Conservation (phyloP, 2,797 vertebrate genomes). For the Leuciscus waleckii region DNA sequence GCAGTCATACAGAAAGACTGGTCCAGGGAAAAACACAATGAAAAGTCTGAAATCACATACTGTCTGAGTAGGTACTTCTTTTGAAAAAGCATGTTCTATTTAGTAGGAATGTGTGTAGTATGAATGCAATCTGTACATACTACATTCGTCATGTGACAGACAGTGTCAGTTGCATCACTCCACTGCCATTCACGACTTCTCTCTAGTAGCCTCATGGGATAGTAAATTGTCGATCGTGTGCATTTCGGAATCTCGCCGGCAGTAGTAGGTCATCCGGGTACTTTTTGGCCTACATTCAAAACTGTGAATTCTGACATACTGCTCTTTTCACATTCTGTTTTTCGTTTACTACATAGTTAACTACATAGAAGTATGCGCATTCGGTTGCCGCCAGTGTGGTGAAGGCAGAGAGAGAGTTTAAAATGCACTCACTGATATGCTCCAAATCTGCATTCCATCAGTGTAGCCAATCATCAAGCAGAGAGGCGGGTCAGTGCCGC, state of each 20-base stretch:
- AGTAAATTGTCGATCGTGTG: background rate
- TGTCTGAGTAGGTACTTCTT: background rate
- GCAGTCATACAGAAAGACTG: background rate
- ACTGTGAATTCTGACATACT: background rate
- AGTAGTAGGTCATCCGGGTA: background rate
- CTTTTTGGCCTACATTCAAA: background rate
- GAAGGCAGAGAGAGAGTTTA: background rate
- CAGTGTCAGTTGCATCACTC: background rate
- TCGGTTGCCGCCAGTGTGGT: too few relatives aligned
- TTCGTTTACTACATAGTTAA: background rate
- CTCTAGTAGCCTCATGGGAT: background rate
- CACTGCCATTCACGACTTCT: background rate
- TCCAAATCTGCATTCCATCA: conserved; percentile 98
- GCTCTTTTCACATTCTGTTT: background rate
- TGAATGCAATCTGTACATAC: background rate
- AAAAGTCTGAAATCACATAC: background rate
- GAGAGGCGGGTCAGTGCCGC: conserved; percentile 89
- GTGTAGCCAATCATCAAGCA: conserved; percentile 94
- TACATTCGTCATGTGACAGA: background rate
- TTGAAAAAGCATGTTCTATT: background rate
- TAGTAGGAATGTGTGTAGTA: background rate
- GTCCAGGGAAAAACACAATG: background rate
- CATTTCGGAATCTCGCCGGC: background rate
- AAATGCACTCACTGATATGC: conserved; percentile 88
- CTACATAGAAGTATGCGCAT: background rate